Evolutionary conservation across 2,888 invertebrate genomes (phyloP).

Genomic region (Campoplex nolae): DNA sequence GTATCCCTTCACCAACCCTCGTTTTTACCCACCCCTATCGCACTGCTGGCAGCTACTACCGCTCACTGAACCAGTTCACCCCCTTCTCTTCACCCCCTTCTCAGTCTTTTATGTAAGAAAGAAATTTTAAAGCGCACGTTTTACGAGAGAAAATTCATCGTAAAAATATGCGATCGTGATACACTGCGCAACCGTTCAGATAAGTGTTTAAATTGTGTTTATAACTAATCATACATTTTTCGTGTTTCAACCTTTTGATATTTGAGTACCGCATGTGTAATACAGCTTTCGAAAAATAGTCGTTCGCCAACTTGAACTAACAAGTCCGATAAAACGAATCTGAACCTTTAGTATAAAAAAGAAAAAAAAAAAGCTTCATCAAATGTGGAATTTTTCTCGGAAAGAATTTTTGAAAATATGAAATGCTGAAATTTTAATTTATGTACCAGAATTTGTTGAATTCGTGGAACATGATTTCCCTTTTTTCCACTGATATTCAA

Average conservation of each 20-base stretch:
- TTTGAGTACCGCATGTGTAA: not conserved
- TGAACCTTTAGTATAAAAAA: not conserved
- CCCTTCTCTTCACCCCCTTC: not conserved
- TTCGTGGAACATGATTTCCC: not conserved
- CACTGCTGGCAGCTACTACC: constrained; percentile 51
- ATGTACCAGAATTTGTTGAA: not conserved
- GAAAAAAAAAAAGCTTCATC: not conserved
- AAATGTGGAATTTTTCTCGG: too few relatives aligned
- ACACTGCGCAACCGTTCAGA: not conserved
- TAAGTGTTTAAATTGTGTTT: not conserved
- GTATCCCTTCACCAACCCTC: constrained; percentile 72
- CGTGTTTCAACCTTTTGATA: not conserved
- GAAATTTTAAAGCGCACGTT: not conserved
- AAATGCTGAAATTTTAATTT: too few relatives aligned
- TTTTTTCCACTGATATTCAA: not conserved
- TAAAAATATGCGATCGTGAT: not conserved
- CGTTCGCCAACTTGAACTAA: not conserved
- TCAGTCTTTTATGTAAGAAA: not conserved
- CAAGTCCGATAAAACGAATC: not conserved
- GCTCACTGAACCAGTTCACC: constrained; percentile 70
- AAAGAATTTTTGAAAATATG: too few relatives aligned
- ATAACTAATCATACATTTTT: not conserved
- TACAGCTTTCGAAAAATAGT: not conserved
- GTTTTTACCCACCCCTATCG: constrained; percentile 32
- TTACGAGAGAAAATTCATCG: not conserved